Base-by-base conservation (phyloP, 2,113 vertebrate species). In the Lampris megalopsis region DNA sequence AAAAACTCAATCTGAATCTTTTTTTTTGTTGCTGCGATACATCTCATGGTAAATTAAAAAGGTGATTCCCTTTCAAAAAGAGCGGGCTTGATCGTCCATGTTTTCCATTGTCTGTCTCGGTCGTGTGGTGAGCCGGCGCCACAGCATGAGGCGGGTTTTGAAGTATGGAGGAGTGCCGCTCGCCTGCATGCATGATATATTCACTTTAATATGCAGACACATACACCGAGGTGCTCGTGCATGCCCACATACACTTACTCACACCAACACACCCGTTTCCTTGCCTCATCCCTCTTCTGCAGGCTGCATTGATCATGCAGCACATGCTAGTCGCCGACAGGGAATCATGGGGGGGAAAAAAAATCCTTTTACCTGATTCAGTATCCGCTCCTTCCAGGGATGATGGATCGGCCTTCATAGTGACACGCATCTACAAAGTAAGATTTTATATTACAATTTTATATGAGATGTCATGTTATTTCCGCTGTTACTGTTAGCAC, bases 11-110 rank as follows among this genome's bases (percentile, higher is more conserved):
- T 24, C 24, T 24, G 0, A 86, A 74, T 86, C 80, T 83, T 11
- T 68, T 52, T 71, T 71, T 78, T 68, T 76, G 76, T 79, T 76
- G 76, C 80, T 76, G 63, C 72, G 72, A 84, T 69, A 80, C 77
- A 81, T 77, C 69, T 69, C 58, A 73, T 48, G 68, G 84, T 63
- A 80, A 88, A 88, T 86, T 86, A 82, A 88, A 88, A 89, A 79
- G 68, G 66, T 80, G 72, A 67, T 75, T 79, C 57, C 52, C 50
- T 77, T 69, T 82, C 50, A 72, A 76, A 82, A 79, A 24, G 13
- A 54, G 60, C 71, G 66, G 80, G 83, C 81, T 71, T 57, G 41
- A 45, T 6, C 59, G 52, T 38, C 60, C 70, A 68, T 83, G 74
- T 75, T 80, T 82, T 71, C 67, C 65, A 11, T 56, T 40, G 24